Percentiles rank a stretch among this genome's conserved stretches.
These are phyloP conservation scores for Varanus komodoensis DNA, from an alignment of 2,113 vertebrate genomes.

Conservation along the genomic window DNA sequence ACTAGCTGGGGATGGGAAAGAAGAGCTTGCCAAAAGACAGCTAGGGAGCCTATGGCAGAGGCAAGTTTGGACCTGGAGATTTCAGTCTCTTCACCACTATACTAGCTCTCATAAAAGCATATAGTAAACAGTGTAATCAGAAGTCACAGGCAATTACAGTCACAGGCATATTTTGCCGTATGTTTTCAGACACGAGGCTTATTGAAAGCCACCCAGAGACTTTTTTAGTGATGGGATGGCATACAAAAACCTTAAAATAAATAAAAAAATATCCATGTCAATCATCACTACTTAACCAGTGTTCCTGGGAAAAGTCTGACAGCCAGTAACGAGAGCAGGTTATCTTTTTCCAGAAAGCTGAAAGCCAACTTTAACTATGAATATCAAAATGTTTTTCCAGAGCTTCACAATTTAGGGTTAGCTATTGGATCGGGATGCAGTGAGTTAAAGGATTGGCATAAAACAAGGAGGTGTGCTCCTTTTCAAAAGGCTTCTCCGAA, in stretches of 20 bases:
- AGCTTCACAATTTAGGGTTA: neutral
- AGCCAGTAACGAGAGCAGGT: neutral
- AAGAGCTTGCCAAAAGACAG: too few species aligned
- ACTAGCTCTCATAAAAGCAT: neutral
- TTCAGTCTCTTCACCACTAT: too few species aligned
- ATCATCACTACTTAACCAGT: too few species aligned
- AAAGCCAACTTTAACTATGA: neutral
- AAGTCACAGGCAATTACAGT: neutral
- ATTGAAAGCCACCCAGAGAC: neutral
- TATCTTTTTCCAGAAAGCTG: neutral
- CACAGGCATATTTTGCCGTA: neutral
- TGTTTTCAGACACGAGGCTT: neutral
- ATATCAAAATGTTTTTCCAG: neutral
- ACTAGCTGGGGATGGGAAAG: constrained; percentile 38
- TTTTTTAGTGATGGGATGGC: too few species aligned
- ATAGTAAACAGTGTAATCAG: neutral
- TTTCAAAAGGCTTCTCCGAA: too few species aligned
- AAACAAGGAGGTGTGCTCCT: too few species aligned
- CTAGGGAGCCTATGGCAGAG: too few species aligned
- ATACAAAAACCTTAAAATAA: too few species aligned
- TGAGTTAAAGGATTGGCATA: too few species aligned
- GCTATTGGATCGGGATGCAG: neutral
- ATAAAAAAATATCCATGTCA: too few species aligned
- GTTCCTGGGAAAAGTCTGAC: neutral
- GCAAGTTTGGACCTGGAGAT: too few species aligned